Conservation (phyloP, 2,113 vertebrate species). For the Brachypteracias leptosomus region DNA sequence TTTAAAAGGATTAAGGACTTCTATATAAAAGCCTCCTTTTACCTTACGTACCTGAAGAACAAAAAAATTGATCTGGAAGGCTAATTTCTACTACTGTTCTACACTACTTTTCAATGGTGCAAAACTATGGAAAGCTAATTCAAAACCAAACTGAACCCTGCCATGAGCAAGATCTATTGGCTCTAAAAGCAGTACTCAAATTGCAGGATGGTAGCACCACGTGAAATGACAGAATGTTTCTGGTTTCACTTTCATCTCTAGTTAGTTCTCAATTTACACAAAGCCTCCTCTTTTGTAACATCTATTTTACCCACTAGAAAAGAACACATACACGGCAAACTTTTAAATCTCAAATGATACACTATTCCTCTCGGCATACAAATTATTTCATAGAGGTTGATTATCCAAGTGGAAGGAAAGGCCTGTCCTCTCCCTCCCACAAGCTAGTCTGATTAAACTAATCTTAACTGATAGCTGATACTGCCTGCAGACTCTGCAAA, state of each 20-base stretch:
- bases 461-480: neutral
- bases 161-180: neutral
- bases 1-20: neutral
- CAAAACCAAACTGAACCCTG: neutral
- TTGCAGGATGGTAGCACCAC: accelerated
- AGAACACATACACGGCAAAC: neutral
- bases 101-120: neutral
- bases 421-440: neutral
- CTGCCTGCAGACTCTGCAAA: neutral
- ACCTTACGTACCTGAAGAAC: neutral
- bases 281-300: neutral
- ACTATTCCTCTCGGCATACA: neutral
- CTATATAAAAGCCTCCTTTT: neutral
- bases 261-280: neutral
- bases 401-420: neutral
- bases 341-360: neutral
- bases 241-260: neutral
- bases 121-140: neutral
- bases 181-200: neutral
- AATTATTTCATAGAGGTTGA: neutral
- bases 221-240: neutral
- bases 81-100: neutral
- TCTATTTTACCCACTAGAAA: neutral
- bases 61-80: neutral
- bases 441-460: neutral